These are phyloP conservation scores for Cataglyphis altisquamis DNA, from an alignment of 2,888 invertebrate genomes.

Conservation along the genomic window DNA sequence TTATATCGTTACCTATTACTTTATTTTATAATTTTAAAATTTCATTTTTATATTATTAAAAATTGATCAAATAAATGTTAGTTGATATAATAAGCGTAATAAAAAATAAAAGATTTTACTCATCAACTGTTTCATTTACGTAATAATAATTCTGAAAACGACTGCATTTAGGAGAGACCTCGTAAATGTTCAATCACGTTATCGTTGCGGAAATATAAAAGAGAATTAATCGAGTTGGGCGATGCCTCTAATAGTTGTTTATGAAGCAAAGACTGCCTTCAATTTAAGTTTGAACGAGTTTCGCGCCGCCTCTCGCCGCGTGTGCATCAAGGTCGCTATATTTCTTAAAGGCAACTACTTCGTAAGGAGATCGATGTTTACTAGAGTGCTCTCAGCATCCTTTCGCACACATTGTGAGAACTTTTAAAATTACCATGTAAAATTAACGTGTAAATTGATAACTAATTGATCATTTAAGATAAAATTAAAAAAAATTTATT, in stretches of 20 bases:
- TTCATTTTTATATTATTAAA: neutral
- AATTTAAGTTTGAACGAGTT: slow-evolving; percentile 51
- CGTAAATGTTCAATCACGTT: slow-evolving; percentile 47
- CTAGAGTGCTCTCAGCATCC: neutral
- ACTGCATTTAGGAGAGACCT: slow-evolving; percentile 15
- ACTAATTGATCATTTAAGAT: neutral
- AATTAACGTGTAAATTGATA: slow-evolving; percentile 2
- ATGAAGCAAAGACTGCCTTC: slow-evolving; percentile 49
- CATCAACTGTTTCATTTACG: slow-evolving; percentile 21
- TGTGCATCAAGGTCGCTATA: slow-evolving; percentile 45
- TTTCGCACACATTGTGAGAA: neutral
- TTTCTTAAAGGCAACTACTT: slow-evolving; percentile 47
- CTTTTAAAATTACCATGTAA: slow-evolving; percentile 1
- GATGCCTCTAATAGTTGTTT: slow-evolving; percentile 50
- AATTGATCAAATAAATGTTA: slow-evolving; percentile 20
- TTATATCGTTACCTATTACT: neutral
- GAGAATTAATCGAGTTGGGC: slow-evolving; percentile 46
- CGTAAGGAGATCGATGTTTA: slow-evolving; percentile 32
- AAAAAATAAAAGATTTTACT: slow-evolving; percentile 12
- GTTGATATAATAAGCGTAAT: slow-evolving; percentile 3
- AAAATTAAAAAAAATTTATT: neutral
- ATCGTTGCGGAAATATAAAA: slow-evolving; percentile 49
- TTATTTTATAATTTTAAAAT: neutral
- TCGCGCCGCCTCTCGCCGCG: slow-evolving; percentile 23
- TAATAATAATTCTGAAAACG: slow-evolving; percentile 21